A percentile compares a stretch with the other conserved stretches of the same genome.
phyloP scores from a whole-genome alignment of 2,113 vertebrate genomes.

The Danio rerio region GRCz12tu NC_133185.1:40980001-40980500 shows the following conservation, averaged over 20 bases:
- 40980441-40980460: constrained; percentile 6
- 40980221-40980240: not conserved
- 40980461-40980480: constrained; percentile 13
- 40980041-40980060: too few relatives aligned
- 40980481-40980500: not conserved
- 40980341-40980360: not conserved
- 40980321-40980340: not conserved
- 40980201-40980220: not conserved
- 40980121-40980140: not conserved
- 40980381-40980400: constrained; percentile 17
- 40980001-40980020: too few relatives aligned
- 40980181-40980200: not conserved
- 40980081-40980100: not conserved
- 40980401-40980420: constrained; percentile 21
- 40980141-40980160: not conserved
- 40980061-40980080: not conserved
- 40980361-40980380: constrained; percentile 26
- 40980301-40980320: constrained; percentile 8
- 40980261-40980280: not conserved
- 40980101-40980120: not conserved
- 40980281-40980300: not conserved
- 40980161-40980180: not conserved
- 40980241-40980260: not conserved
- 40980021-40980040: too few relatives aligned
- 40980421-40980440: constrained; percentile 29